phyloP scores from a whole-genome alignment of 2,113 vertebrate species.

The Ranitomeya imitator region DNA sequence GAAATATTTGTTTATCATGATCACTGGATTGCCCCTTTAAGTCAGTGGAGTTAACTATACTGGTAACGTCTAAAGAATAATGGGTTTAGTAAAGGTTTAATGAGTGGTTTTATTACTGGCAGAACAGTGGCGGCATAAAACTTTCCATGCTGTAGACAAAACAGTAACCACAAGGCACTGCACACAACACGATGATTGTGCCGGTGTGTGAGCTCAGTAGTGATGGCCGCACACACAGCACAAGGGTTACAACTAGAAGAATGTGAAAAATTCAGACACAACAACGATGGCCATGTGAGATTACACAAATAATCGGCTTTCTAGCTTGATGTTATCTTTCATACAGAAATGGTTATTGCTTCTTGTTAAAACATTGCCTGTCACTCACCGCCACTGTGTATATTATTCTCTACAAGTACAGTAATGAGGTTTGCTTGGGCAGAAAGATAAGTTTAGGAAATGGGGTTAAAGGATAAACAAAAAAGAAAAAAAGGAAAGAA shows the following conservation, averaged over 20 bases:
- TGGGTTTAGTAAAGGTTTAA: not conserved
- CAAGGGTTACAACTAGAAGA: constrained; percentile 56
- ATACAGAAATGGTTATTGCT: constrained; percentile 61
- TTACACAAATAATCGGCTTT: constrained; percentile 63
- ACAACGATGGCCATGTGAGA: constrained; percentile 64
- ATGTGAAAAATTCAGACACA: constrained; percentile 65
- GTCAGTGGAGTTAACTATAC: not conserved
- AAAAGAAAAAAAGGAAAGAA: not conserved
- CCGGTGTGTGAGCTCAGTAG: not conserved
- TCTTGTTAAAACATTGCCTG: constrained; percentile 60
- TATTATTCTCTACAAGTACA: constrained; percentile 36
- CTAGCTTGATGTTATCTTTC: constrained; percentile 60
- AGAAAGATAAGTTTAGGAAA: constrained; percentile 9
- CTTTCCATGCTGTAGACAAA: constrained; percentile 10
- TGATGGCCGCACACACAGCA: not conserved
- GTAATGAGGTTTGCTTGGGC: constrained; percentile 47
- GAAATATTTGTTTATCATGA: no score
- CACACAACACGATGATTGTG: not conserved
- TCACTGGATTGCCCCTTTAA: not conserved
- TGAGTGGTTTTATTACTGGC: not conserved
- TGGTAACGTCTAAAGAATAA: not conserved
- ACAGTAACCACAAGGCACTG: not conserved
- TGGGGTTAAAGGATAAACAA: not conserved
- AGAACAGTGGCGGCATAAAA: not conserved
- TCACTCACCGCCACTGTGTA: constrained; percentile 58